Evolutionary conservation across 2,113 vertebrate genomes (phyloP).

Genomic region (Balaenoptera acutorostrata): DNA sequence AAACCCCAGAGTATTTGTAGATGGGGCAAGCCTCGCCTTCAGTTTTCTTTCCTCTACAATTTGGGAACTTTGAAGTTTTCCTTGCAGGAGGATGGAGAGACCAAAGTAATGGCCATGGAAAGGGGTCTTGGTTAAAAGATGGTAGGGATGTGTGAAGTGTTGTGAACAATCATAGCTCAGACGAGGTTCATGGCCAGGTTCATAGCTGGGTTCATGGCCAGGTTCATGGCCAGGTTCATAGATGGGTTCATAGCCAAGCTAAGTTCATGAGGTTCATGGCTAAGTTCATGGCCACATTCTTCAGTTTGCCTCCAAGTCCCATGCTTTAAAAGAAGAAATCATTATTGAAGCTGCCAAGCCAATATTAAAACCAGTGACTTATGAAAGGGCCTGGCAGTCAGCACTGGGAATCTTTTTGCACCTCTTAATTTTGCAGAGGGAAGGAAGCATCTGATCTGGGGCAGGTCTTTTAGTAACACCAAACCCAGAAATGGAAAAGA

Average conservation of each 20-base stretch:
- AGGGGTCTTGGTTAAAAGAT: neutral
- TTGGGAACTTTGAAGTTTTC: neutral
- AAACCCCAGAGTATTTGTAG: rapidly evolving
- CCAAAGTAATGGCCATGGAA: neutral
- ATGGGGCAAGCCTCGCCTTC: rapidly evolving
- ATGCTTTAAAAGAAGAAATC: slow-evolving; percentile 66
- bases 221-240: slow-evolving; percentile 14
- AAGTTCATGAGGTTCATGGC: slow-evolving; percentile 47
- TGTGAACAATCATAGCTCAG: neutral
- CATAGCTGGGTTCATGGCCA: slow-evolving; percentile 46
- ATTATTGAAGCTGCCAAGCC: slow-evolving; percentile 68
- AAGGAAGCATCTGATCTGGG: neutral
- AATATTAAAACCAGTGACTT: slow-evolving; percentile 75
- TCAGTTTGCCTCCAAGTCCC: slow-evolving; percentile 61
- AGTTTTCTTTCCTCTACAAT: neutral
- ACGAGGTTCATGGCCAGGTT: neutral
- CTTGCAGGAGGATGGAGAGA: neutral
- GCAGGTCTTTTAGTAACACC: neutral
- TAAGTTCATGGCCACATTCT: slow-evolving; percentile 50
- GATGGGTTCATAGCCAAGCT: slow-evolving; percentile 4
- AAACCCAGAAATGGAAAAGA: neutral
- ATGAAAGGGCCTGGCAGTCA: slow-evolving; percentile 63
- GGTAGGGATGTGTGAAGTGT: neutral
- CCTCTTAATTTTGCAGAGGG: slow-evolving; percentile 75
- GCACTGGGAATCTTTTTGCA: slow-evolving; percentile 70